Base-by-base conservation (phyloP, 2,113 vertebrate genomes). In the Hiodon alosoides region DNA sequence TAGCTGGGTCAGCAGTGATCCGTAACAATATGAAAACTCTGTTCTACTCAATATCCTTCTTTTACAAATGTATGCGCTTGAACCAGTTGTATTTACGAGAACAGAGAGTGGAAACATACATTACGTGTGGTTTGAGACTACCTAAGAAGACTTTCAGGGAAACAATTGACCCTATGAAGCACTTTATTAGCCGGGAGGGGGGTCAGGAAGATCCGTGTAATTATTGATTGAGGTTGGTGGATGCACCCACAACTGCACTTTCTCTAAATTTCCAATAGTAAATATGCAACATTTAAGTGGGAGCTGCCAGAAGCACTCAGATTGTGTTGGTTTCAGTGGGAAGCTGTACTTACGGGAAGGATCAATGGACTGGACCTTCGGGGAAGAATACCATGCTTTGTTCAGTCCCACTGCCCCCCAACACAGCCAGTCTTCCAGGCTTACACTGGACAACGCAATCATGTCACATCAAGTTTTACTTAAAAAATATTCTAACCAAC, bases 241-340 rank as follows among this genome's bases (percentile, higher is more conserved):
- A 94, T 96, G 94, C 94, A 94, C 95, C 95, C 94, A 95, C 94
- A 95, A 84, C 90, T 97, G 96, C 96, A 97, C 97, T 98, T 95
- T 96, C 92, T 92, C 95, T 95, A 96, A 95, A 96, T 95, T 97
- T 97, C 94, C 94, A 95, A 96, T 94, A 97, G 97, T 98, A 99
- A 99, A 99, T 97, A 97, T 95, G 94, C 94, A 95, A 95, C 97
- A 96, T 93, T 97, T 96, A 98, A 96, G 95, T 94, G 92, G 90
- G 88, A 89, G 87, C 94, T 93, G 91, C 95, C 93, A 90, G 94
- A 93, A 97, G 95, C 94, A 94, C 95, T 96, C 94, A 91, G 93
- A 93, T 95, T 93, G 93, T 95, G 94, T 93, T 94, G 96, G 94
- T 97, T 95, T 93, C 88, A 94, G 90, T 92, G 91, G 91, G 95